These are phyloP conservation scores for Oreochromis grahami DNA, from an alignment of 2,797 vertebrate genomes.

Conservation along the genomic window DNA sequence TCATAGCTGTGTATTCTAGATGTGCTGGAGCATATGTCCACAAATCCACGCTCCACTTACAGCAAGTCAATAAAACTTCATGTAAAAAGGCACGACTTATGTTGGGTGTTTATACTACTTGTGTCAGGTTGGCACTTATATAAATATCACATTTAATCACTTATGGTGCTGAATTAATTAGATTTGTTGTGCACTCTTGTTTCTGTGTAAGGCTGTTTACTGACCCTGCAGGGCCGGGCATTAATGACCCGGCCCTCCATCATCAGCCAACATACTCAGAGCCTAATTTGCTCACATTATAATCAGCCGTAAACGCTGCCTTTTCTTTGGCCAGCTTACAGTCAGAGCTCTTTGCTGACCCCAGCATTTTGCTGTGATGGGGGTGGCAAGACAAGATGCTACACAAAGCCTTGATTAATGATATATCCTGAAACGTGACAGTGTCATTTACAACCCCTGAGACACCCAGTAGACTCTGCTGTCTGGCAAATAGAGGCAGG, in stretches of 20 bases:
- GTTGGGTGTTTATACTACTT: neutral
- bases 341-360: conserved; percentile 37
- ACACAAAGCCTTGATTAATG: neutral
- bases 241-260: conserved; percentile 20
- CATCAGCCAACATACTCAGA: conserved; percentile 40
- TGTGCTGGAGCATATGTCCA: neutral
- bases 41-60: neutral
- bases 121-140: neutral
- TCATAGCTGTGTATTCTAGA: neutral
- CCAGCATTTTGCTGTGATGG: neutral
- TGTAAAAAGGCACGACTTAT: neutral
- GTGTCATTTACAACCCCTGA: neutral
- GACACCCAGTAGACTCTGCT: neutral
- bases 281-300: conserved; percentile 61
- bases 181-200: conserved; percentile 6
- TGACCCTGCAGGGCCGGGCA: conserved; percentile 25
- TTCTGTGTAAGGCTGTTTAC: conserved; percentile 19
- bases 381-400: neutral
- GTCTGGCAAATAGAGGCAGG: neutral
- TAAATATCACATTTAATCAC: conserved; percentile 3
- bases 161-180: conserved; percentile 12
- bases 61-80: neutral
- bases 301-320: conserved; percentile 54
- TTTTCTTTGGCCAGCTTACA: conserved; percentile 13
- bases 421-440: neutral